Conservation (phyloP, 2,113 vertebrate genomes). For the Chloebia gouldiae region DNA sequence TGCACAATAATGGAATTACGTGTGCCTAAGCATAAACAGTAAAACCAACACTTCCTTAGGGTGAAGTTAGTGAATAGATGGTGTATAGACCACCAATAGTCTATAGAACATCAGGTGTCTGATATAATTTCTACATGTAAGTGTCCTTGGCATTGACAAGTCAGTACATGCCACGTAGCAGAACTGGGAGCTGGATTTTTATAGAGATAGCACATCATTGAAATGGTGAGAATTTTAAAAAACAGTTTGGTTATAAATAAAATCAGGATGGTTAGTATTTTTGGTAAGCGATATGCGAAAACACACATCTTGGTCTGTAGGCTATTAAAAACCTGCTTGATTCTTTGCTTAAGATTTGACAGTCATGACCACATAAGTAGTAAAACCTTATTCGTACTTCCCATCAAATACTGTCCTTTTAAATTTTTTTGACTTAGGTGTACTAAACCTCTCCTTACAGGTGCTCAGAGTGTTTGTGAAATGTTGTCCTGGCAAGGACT, state of each 20-base stretch:
- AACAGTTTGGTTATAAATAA: conserved; percentile 33
- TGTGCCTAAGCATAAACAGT: not conserved
- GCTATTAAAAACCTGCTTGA: not conserved
- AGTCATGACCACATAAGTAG: not conserved
- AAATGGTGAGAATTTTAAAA: conserved; percentile 13
- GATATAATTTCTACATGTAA: conserved; percentile 15
- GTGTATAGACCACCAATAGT: not conserved
- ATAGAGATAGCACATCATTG: not conserved
- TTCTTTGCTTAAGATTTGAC: not conserved
- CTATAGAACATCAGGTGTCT: conserved; percentile 7
- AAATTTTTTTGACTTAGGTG: not conserved
- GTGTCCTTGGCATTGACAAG: conserved; percentile 39
- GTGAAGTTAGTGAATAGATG: conserved; percentile 43
- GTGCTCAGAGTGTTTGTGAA: not conserved
- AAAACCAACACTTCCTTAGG: not conserved
- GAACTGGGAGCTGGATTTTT: conserved; percentile 35
- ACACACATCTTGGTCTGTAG: not conserved
- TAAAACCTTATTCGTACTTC: not conserved
- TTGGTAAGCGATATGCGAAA: not conserved
- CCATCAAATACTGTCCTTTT: not conserved
- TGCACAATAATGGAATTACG: not conserved
- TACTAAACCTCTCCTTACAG: not conserved
- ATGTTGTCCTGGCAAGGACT: not conserved
- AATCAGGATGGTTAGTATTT: conserved; percentile 12
- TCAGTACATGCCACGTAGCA: not conserved